These are phyloP conservation scores for Gobio occitaniae DNA, from an alignment of 2,797 vertebrate species.

Conservation along the genomic window DNA sequence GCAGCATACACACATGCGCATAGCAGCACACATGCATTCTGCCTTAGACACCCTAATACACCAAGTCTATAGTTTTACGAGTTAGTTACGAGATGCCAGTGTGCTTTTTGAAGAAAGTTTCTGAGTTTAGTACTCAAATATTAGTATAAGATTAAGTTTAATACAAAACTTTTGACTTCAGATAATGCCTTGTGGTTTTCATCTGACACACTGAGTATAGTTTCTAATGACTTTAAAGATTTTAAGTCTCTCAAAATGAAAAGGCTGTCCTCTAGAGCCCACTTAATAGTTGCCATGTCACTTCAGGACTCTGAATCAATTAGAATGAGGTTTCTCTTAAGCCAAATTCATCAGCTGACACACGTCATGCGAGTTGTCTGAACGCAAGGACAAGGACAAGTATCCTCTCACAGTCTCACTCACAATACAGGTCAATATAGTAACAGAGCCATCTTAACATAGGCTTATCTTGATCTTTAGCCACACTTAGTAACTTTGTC, in stretches of 20 bases:
- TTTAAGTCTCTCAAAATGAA: neutral
- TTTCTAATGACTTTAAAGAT: conserved; percentile 26
- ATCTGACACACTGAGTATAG: neutral
- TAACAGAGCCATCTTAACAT: conserved; percentile 45
- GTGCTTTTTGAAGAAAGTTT: neutral
- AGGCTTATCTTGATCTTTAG: conserved; percentile 45
- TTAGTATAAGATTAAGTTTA: neutral
- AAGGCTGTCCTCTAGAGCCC: conserved; percentile 16
- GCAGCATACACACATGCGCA: conserved; percentile 57
- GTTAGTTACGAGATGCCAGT: neutral
- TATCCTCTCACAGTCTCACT: neutral
- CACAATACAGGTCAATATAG: conserved; percentile 12
- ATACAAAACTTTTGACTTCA: neutral
- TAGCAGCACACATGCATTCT: conserved; percentile 63
- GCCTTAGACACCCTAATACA: conserved; percentile 62
- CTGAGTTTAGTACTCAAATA: neutral
- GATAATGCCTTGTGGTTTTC: neutral
- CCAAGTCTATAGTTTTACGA: neutral
- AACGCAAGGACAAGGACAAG: neutral
- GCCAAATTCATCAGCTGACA: conserved; percentile 3
- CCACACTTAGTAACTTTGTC: conserved; percentile 24
- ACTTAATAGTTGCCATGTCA: conserved; percentile 9
- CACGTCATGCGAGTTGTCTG: neutral
- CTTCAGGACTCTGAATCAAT: neutral
- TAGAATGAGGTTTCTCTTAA: neutral